Evolutionary conservation across 2,888 invertebrate species (phyloP).

Genomic region (Galerucella nymphaeae): DNA sequence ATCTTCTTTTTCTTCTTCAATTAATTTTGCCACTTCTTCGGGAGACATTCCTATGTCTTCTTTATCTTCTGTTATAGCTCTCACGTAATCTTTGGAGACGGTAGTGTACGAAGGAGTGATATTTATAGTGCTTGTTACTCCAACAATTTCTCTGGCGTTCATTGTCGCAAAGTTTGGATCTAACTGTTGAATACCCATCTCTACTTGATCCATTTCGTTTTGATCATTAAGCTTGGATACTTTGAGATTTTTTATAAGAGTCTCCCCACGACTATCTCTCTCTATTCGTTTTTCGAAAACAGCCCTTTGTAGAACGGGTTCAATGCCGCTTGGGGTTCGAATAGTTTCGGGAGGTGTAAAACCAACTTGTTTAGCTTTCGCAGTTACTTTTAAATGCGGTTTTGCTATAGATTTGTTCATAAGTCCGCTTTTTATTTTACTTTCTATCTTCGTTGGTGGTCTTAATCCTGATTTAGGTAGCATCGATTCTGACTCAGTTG

Average conservation of each 20-base stretch:
- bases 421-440: neutral
- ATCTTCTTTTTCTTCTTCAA: constrained; percentile 60
- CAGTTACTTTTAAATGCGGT: constrained; percentile 37
- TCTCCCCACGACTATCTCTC: constrained; percentile 53
- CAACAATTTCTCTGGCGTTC: constrained; percentile 41
- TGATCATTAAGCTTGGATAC: constrained; percentile 49
- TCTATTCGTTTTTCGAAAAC: constrained; percentile 55
- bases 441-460: neutral
- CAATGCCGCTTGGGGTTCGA: constrained; percentile 51
- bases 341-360: constrained; percentile 41
- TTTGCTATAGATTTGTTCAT: constrained; percentile 30
- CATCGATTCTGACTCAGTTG: neutral
- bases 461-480: neutral
- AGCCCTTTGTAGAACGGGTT: constrained; percentile 53
- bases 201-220: constrained; percentile 8
- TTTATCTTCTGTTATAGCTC: constrained; percentile 28
- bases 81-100: constrained; percentile 28
- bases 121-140: constrained; percentile 45
- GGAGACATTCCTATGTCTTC: constrained; percentile 47
- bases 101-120: constrained; percentile 42
- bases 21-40: constrained; percentile 54
- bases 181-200: constrained; percentile 31
- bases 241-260: constrained; percentile 48
- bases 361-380: constrained; percentile 34
- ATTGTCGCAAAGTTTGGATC: constrained; percentile 30